Conservation (phyloP, 2,113 vertebrate genomes). For the Tonatia bakeri region DNA sequence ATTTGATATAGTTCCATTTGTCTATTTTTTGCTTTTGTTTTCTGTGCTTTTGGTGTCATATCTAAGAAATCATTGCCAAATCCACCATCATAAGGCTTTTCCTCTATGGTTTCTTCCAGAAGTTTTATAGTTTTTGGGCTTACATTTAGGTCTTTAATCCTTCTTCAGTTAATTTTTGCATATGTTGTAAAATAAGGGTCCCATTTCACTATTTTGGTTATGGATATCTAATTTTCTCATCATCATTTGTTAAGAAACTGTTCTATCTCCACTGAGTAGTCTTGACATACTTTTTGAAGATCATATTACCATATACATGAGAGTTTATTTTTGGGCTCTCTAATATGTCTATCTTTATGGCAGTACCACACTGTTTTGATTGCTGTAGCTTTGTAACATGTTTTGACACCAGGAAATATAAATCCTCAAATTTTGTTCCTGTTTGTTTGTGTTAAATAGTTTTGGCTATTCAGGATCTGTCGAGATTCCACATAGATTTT, state of each 20-base stretch:
- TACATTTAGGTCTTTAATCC: not conserved
- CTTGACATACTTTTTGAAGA: not conserved
- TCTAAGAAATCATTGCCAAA: not conserved
- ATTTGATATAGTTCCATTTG: not conserved
- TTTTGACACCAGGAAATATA: not conserved
- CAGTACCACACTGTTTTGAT: not conserved
- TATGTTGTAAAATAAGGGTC: not conserved
- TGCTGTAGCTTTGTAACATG: not conserved
- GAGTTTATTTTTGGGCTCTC: not conserved
- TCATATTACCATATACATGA: not conserved
- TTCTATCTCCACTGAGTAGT: not conserved
- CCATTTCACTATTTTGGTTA: not conserved
- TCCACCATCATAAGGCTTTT: not conserved
- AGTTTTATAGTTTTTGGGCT: not conserved
- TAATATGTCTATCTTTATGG: not conserved
- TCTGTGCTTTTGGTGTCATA: not conserved
- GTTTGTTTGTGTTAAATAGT: not conserved
- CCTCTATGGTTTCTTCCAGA: not conserved
- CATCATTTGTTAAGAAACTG: not conserved
- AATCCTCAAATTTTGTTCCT: not conserved
- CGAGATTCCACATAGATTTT: not conserved
- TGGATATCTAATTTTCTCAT: not conserved
- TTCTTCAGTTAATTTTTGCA: not conserved
- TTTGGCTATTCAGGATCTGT: not conserved
- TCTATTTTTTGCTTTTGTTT: not conserved